Evolutionary conservation across 2,888 invertebrate genomes (phyloP).

Genomic region (Pharmacophagus antenor): DNA sequence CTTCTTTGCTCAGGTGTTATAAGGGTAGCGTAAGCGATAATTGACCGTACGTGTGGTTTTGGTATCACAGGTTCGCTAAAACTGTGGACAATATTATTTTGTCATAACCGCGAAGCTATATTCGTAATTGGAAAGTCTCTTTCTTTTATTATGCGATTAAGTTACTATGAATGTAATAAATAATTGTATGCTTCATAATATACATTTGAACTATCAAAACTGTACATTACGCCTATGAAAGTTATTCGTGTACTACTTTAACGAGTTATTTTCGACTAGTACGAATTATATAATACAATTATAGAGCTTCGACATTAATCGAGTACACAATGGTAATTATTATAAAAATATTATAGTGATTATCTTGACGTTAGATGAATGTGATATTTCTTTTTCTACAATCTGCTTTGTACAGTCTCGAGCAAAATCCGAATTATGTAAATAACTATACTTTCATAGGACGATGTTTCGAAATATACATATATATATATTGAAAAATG

Average conservation of each 20-base stretch:
- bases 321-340: background rate
- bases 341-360: background rate
- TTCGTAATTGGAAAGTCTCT: background rate
- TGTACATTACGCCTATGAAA: background rate
- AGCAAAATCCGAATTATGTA: constrained; percentile 29
- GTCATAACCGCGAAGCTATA: background rate
- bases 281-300: background rate
- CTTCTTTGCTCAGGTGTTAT: constrained; percentile 25
- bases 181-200: background rate
- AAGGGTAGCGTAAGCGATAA: constrained; percentile 9
- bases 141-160: background rate
- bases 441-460: constrained; percentile 10
- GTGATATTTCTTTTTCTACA: background rate
- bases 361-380: background rate
- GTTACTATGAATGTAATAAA: background rate
- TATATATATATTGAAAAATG: background rate
- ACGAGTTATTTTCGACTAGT: background rate
- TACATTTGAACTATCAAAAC: background rate
- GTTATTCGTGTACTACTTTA: no score
- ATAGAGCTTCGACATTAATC: background rate
- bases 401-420: constrained; percentile 27
- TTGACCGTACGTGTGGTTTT: background rate
- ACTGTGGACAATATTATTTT: background rate
- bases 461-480: constrained; percentile 7
- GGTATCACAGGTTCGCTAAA: background rate